phyloP scores from a whole-genome alignment of 2,113 vertebrate species.

The Zapornia atra region DNA sequence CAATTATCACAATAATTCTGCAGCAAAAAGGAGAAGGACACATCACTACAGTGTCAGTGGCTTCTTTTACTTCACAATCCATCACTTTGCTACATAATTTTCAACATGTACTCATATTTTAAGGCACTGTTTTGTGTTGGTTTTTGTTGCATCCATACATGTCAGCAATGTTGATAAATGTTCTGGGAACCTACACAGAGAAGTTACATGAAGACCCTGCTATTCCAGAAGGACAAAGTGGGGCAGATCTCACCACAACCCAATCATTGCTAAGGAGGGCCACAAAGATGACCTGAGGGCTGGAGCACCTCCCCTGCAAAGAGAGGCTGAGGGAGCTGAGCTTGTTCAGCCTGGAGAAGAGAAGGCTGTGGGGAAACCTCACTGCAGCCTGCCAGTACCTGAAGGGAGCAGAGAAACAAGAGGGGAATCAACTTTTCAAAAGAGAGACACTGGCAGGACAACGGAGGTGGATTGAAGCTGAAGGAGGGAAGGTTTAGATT shows the following conservation, averaged over 20 bases:
- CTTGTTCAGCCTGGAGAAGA: too few relatives aligned
- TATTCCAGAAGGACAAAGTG: not conserved
- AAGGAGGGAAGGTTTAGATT: too few relatives aligned
- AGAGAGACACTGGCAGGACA: too few relatives aligned
- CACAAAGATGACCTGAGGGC: too few relatives aligned
- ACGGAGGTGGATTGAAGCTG: too few relatives aligned
- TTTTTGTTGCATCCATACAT: not conserved
- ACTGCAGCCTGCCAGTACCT: too few relatives aligned
- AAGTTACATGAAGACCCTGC: not conserved
- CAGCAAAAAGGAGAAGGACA: not conserved
- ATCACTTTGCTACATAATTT: not conserved
- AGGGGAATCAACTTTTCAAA: too few relatives aligned
- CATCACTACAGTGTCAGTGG: not conserved
- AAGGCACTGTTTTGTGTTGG: not conserved
- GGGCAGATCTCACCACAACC: not conserved
- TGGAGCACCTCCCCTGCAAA: too few relatives aligned
- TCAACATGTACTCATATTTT: not conserved
- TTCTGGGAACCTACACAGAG: not conserved
- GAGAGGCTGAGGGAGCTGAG: too few relatives aligned
- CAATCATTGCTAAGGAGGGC: not conserved
- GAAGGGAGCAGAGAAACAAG: too few relatives aligned
- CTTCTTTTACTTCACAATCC: not conserved
- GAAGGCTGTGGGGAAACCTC: too few relatives aligned
- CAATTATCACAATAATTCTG: not conserved
- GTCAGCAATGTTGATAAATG: not conserved